phyloP scores from a whole-genome alignment of 2,888 invertebrate species.

The Limulus polyphemus region DNA sequence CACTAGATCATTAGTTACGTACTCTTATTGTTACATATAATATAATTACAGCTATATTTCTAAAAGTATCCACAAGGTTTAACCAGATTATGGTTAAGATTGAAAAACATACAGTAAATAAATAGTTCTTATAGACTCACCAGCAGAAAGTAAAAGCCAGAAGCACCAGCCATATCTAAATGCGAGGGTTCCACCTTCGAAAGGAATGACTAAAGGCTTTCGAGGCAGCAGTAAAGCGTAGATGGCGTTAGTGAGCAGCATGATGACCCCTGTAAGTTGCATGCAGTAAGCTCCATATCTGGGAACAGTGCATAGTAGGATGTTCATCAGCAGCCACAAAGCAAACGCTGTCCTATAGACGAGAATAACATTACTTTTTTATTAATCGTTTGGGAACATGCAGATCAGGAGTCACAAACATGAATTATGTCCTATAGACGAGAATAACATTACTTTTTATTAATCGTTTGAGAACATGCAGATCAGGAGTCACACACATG shows the following conservation, averaged over 20 bases:
- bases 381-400: no score
- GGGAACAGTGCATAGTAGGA: conserved; percentile 61
- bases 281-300: conserved; percentile 86
- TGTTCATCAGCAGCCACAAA: conserved; percentile 82
- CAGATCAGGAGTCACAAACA: no score
- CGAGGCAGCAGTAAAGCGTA: conserved; percentile 53
- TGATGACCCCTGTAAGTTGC: conserved; percentile 60
- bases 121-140: conserved; percentile 39
- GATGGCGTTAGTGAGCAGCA: conserved; percentile 65
- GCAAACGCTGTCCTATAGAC: conserved; percentile 67
- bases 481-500: no score
- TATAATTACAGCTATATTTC: no score
- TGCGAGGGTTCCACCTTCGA: conserved; percentile 66
- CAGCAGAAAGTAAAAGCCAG: conserved; percentile 78
- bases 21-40: no score
- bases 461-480: no score
- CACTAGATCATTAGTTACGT: no score
- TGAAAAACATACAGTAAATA: no score
- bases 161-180: conserved; percentile 90
- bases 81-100: no score
- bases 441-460: no score
- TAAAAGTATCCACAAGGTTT: no score
- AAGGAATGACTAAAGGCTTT: conserved; percentile 61
- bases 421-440: conserved; percentile 42
- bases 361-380: no score